Conservation (phyloP, 2,888 invertebrate species). For the Scaptomyza polygonia region DNA sequence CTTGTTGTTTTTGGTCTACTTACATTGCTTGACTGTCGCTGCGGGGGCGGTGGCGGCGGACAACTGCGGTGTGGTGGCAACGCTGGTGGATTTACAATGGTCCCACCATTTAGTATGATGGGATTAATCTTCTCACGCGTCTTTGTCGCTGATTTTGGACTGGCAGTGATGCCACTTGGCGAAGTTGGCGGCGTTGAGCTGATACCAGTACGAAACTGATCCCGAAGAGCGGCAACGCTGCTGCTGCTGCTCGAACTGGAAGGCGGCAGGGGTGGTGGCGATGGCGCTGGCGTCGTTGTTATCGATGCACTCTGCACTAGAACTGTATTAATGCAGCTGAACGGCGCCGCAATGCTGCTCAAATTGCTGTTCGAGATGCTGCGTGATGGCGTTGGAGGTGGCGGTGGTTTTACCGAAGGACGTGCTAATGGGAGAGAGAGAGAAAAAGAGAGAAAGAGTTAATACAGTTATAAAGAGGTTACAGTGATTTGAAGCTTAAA, state of each 20-base stretch:
- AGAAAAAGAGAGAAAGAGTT: neutral
- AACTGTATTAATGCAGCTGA: constrained; percentile 76
- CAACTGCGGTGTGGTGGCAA: constrained; percentile 84
- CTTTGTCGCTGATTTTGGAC: constrained; percentile 61
- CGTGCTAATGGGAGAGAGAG: constrained; percentile 72
- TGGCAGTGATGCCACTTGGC: constrained; percentile 51
- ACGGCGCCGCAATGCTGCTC: constrained; percentile 72
- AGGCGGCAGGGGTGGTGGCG: constrained; percentile 64
- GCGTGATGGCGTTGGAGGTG: constrained; percentile 84
- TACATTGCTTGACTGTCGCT: constrained; percentile 82
- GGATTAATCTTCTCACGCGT: constrained; percentile 73
- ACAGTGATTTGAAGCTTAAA: neutral
- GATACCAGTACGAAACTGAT: constrained; percentile 82
- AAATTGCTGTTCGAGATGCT: constrained; percentile 84
- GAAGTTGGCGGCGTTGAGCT: constrained; percentile 67
- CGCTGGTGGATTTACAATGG: constrained; percentile 82
- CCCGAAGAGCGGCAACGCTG: constrained; percentile 82
- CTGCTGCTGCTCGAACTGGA: constrained; percentile 77
- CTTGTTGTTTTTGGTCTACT: constrained; percentile 54
- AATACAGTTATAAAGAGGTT: neutral
- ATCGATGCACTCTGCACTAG: constrained; percentile 67
- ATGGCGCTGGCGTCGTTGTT: constrained; percentile 65
- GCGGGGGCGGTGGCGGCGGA: constrained; percentile 84
- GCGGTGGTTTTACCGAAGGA: constrained; percentile 84
- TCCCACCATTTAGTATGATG: constrained; percentile 80